These are phyloP conservation scores for Helicoverpa armigera DNA, from an alignment of 1,140 invertebrate genomes.

Conservation along the genomic window DNA sequence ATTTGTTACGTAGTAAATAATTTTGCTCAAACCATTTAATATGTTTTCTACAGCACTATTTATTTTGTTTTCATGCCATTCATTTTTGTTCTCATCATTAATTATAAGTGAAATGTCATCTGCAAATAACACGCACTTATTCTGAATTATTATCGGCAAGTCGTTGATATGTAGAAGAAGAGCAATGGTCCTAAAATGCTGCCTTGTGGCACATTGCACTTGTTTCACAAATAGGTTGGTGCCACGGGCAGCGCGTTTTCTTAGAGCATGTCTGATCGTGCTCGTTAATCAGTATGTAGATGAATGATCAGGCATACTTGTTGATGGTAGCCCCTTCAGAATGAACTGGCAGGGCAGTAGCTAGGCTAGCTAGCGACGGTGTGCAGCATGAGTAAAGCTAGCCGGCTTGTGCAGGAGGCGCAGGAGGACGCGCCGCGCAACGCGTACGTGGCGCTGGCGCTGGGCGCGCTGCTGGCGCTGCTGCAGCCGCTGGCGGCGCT, in stretches of 20 bases:
- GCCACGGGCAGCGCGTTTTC: no score
- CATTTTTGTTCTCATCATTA: background rate
- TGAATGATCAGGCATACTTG: no score
- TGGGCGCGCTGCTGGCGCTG: constrained; percentile 51
- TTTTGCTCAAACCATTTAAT: no score
- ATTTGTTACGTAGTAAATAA: no score
- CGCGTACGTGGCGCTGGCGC: constrained; percentile 54
- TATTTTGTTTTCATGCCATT: background rate
- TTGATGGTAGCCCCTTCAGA: no score
- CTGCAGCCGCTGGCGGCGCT: constrained; percentile 61
- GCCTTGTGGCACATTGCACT: background rate
- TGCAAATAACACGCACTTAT: background rate
- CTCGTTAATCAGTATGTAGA: no score
- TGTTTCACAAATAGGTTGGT: no score
- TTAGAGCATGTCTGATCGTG: no score
- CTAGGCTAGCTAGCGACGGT: no score
- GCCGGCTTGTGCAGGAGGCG: constrained; percentile 63
- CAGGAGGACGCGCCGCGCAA: constrained; percentile 65
- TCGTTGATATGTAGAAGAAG: background rate
- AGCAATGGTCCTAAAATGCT: background rate
- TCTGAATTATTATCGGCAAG: background rate
- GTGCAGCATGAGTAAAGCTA: no score
- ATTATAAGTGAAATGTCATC: background rate
- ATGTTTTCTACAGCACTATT: no score
- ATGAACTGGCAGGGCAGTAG: no score